Conservation (phyloP, 2,113 vertebrate species). For the Geococcyx californianus region DNA sequence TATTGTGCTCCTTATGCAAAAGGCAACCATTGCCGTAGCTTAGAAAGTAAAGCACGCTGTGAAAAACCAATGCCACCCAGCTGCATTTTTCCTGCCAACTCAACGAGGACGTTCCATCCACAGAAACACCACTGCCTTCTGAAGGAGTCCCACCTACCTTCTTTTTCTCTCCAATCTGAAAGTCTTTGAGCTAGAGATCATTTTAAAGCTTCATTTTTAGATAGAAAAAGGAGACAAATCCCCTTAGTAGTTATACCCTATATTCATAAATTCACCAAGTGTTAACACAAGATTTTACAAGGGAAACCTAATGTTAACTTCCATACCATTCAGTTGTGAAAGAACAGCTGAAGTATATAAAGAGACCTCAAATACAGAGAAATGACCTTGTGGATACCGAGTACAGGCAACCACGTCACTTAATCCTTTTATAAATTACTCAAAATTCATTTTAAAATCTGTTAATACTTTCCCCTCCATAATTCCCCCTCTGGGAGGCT, state of each 20-base stretch:
- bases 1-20: too few species aligned
- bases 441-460: constrained; percentile 11
- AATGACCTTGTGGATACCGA: neutral
- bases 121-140: neutral
- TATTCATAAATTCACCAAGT: neutral
- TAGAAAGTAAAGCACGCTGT: neutral
- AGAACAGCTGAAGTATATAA: neutral
- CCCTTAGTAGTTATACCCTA: neutral
- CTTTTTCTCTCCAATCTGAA: neutral
- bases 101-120: neutral
- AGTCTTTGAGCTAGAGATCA: neutral
- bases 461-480: neutral
- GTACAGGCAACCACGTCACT: neutral
- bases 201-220: neutral
- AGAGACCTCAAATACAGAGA: neutral
- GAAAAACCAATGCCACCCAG: neutral
- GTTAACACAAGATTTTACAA: neutral
- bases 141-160: neutral
- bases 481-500: constrained; percentile 9
- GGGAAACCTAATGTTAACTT: neutral
- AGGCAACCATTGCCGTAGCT: neutral
- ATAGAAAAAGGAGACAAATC: neutral
- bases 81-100: neutral
- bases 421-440: constrained; percentile 17
- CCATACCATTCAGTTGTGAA: fast-evolving